A percentile compares a stretch with the other conserved stretches of the same genome.
Conservation (phyloP, 2,888 invertebrate species). For the Scelioninae gen. 1 region DNA sequence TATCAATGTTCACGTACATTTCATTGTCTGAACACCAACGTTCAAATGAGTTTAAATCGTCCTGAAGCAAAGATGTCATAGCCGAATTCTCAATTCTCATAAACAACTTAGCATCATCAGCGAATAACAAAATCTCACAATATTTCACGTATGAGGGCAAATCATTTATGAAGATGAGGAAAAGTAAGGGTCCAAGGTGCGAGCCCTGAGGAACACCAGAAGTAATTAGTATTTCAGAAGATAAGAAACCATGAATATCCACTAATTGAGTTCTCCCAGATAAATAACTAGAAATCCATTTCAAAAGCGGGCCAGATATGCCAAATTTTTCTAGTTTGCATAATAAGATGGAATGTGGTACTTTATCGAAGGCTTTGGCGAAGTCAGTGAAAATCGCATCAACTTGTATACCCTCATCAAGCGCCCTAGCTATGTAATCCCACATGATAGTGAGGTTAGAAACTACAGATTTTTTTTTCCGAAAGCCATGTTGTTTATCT, state of each 20-base stretch:
- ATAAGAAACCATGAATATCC: background rate
- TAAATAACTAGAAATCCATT: background rate
- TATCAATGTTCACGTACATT: too few species aligned
- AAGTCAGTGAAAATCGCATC: too few species aligned
- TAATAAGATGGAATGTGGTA: too few species aligned
- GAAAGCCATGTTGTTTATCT: slow-evolving; percentile 16
- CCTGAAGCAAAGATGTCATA: background rate
- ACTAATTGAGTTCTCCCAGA: background rate
- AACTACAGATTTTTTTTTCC: background rate
- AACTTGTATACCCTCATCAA: slow-evolving; percentile 2
- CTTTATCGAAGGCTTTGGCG: too few species aligned
- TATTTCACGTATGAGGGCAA: background rate
- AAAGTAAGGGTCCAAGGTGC: slow-evolving; percentile 4
- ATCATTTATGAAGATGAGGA: slow-evolving; percentile 1
- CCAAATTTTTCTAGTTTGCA: background rate
- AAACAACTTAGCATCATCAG: background rate
- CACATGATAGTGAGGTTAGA: background rate
- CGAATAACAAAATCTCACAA: background rate
- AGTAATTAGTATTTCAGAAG: background rate
- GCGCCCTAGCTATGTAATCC: background rate
- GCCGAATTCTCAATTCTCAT: background rate
- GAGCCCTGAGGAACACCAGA: slow-evolving; percentile 12
- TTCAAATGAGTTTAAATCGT: background rate
- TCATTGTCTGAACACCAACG: background rate
- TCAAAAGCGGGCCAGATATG: background rate